Evolutionary conservation across 2,888 invertebrate genomes (phyloP).

Genomic region (Eilema sororculum): DNA sequence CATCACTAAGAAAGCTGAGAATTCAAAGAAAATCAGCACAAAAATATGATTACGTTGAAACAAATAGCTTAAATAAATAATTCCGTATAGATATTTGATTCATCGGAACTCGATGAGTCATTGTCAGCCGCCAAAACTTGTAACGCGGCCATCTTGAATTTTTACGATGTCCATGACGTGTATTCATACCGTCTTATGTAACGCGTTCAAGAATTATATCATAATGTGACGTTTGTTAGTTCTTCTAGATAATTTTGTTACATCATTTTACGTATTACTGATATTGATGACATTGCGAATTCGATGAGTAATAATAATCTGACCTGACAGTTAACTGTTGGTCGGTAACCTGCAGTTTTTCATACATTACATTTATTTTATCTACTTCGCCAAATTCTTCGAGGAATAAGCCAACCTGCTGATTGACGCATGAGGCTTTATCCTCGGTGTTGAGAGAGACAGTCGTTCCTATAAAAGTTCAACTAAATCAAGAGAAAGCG

Average conservation of each 20-base stretch:
- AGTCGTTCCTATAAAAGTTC: no score
- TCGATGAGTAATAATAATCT: slow-evolving; percentile 8
- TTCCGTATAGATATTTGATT: slow-evolving; percentile 40
- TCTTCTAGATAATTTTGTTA: slow-evolving; percentile 26
- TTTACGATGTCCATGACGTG: slow-evolving; percentile 39
- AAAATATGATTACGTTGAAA: slow-evolving; percentile 28
- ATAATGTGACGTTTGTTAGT: slow-evolving; percentile 31
- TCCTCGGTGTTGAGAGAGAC: no score
- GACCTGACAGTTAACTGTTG: background rate
- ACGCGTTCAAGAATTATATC: slow-evolving; percentile 40
- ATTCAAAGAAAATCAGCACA: slow-evolving; percentile 31
- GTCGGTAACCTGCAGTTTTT: no score
- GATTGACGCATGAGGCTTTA: no score
- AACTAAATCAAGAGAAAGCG: no score
- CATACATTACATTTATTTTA: background rate
- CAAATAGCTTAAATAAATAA: slow-evolving; percentile 21
- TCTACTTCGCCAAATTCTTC: no score
- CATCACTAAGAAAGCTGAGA: slow-evolving; percentile 25
- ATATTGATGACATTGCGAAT: slow-evolving; percentile 5
- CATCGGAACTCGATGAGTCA: slow-evolving; percentile 46
- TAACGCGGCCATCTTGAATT: slow-evolving; percentile 46
- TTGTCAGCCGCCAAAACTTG: slow-evolving; percentile 45
- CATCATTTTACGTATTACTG: slow-evolving; percentile 23
- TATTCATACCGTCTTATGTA: slow-evolving; percentile 34
- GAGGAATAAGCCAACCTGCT: no score